Conservation (phyloP, 2,888 invertebrate species). For the Brachyptera risi region DNA sequence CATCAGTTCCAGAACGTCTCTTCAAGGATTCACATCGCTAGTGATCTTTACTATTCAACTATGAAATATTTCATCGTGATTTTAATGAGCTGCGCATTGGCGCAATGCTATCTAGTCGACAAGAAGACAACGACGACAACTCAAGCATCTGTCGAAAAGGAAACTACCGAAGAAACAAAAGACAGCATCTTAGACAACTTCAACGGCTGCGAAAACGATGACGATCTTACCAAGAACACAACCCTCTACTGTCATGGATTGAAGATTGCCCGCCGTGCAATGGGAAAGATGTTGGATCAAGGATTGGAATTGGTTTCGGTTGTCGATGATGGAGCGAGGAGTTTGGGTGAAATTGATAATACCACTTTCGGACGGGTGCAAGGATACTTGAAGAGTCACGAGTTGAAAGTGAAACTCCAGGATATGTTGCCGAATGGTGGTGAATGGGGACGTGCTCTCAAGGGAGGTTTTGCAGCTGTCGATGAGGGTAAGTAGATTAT, state of each 20-base stretch:
- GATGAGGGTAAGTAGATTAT: not conserved
- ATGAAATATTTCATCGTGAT: conserved; percentile 3
- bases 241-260: not conserved
- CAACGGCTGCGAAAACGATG: not conserved
- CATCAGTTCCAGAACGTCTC: not conserved
- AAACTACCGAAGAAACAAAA: not conserved
- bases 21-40: conserved; percentile 1
- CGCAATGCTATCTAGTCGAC: not conserved
- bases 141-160: not conserved
- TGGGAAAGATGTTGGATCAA: not conserved
- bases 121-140: not conserved
- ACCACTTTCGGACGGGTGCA: conserved; percentile 56
- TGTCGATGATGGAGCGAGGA: not conserved
- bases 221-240: conserved; percentile 1
- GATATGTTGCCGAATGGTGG: conserved; percentile 62
- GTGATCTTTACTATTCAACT: not conserved
- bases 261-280: not conserved
- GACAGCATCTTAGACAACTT: not conserved
- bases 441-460: not conserved
- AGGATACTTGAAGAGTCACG: conserved; percentile 65
- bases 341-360: conserved; percentile 47
- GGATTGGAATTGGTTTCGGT: not conserved
- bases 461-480: not conserved
- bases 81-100: not conserved
- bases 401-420: conserved; percentile 65